These are phyloP conservation scores for Spilogale gracilis DNA, from an alignment of 2,113 vertebrate genomes.

Conservation along the genomic window DNA sequence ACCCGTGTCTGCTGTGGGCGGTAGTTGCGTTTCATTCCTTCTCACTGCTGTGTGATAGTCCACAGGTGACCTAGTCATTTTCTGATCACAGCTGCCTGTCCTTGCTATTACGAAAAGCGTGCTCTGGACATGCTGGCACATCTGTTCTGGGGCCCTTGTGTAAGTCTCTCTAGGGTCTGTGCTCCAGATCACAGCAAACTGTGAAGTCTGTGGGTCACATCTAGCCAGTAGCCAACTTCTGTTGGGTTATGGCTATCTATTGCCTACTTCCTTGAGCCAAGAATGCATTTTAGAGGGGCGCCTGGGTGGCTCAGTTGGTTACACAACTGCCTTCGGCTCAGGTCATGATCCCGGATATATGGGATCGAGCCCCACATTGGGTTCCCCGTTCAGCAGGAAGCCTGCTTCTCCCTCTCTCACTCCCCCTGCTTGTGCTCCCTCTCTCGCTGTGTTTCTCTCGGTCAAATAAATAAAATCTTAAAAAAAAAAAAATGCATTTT, in stretches of 20 bases:
- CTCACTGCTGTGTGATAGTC: not conserved
- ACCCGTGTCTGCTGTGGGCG: fast-evolving
- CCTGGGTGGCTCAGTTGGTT: no score
- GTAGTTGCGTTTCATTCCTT: fast-evolving
- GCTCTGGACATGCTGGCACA: not conserved
- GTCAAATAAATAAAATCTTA: no score
- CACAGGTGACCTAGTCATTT: not conserved
- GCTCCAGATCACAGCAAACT: not conserved
- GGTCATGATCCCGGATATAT: no score
- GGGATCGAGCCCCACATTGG: no score
- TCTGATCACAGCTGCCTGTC: not conserved
- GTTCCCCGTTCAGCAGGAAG: no score
- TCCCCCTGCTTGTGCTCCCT: no score
- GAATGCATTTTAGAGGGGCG: not conserved
- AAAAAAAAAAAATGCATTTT: not conserved
- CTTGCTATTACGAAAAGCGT: not conserved
- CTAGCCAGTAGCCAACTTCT: not conserved
- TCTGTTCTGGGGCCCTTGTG: not conserved
- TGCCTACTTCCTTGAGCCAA: not conserved
- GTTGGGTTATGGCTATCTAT: not conserved
- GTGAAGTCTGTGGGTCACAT: not conserved
- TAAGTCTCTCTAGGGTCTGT: not conserved
- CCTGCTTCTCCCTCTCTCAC: no score
- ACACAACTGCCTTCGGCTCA: no score
- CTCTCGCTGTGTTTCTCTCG: no score